Evolutionary conservation across 1,140 invertebrate species (phyloP).

Genomic region (Ceratitis capitata): DNA sequence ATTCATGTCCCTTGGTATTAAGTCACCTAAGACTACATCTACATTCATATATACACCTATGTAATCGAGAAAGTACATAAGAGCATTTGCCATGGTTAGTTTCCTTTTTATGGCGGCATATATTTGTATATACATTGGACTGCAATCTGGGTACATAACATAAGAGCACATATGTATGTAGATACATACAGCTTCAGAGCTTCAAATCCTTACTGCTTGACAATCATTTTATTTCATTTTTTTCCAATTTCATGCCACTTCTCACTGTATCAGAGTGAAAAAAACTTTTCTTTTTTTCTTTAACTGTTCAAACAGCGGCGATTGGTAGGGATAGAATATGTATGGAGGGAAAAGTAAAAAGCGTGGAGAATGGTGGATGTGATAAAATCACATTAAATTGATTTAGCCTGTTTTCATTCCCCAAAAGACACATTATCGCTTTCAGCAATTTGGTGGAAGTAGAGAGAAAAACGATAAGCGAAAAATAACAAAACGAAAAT

Average conservation of each 20-base stretch:
- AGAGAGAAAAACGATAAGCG: background rate
- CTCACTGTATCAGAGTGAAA: background rate
- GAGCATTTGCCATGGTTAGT: background rate
- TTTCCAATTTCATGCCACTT: slow-evolving; percentile 19
- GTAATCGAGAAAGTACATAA: background rate
- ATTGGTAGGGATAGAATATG: too few species aligned
- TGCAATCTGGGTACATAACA: background rate
- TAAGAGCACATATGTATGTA: background rate
- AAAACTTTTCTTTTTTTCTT: slow-evolving; percentile 25
- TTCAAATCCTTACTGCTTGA: background rate
- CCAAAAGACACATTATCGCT: slow-evolving; percentile 29
- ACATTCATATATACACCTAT: background rate
- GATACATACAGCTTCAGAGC: background rate
- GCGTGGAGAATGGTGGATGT: background rate
- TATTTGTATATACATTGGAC: background rate
- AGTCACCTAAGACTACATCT: too few species aligned
- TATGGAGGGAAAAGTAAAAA: too few species aligned
- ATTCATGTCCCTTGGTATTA: too few species aligned
- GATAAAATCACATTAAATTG: slow-evolving; percentile 33
- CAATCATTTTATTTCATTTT: slow-evolving; percentile 20
- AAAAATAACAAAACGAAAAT: background rate
- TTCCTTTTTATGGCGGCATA: too few species aligned
- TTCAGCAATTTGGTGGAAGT: background rate
- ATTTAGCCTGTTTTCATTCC: slow-evolving; percentile 37
- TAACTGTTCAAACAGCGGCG: background rate